Evolutionary conservation across 2,113 vertebrate species (phyloP), one percentile per base, ranked within the genome.

Genomic region (Eulacestoma nigropectus): DNA sequence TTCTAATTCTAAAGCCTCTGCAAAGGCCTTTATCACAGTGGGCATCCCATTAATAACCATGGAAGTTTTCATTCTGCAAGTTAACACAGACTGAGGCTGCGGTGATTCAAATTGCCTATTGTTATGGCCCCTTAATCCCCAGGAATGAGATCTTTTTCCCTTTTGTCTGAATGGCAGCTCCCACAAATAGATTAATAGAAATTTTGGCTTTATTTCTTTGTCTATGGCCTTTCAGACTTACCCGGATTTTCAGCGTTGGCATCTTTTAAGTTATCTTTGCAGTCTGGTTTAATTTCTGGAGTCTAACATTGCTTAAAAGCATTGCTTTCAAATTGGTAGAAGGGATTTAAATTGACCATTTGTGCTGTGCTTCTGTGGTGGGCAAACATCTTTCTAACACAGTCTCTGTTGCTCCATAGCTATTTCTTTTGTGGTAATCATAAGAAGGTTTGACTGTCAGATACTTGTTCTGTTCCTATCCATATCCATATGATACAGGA

Each of bases 101-200:
- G 2, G 57, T 84, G 53, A 82, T 88, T 95, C 78, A 77, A 80
- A 21, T 57, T 87, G 15, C 19, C 62, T 50, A 11, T 84, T 94
- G 39, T 86, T 74, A 50, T 22, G 33, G 49, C 19, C 91, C 32
- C 49, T 76, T 85, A 89, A 83, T 79, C n/a, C 16, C 8, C 30
- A 59, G 67, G 67, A 88, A 85, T 9, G 16, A 80, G 53, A 76
- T 55, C 6, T 70, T 90, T 85, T 70, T 9, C 32, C 56, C 64
- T 65, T 85, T 63, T 80, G 29, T 92, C 85, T 83, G 53, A 79
- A 76, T 56, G 55, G n/a, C 33, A 90, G 26, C 20, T 72, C 37
- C 29, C 33, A 80, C 79, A 83, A 94, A 93, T 62, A 82, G 22
- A 90, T 92, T 81, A 80, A 86, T 53, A 57, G 76, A 93, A 85